phyloP scores from a whole-genome alignment of 2,888 invertebrate genomes.

The Synanthedon andrenaeformis region DNA sequence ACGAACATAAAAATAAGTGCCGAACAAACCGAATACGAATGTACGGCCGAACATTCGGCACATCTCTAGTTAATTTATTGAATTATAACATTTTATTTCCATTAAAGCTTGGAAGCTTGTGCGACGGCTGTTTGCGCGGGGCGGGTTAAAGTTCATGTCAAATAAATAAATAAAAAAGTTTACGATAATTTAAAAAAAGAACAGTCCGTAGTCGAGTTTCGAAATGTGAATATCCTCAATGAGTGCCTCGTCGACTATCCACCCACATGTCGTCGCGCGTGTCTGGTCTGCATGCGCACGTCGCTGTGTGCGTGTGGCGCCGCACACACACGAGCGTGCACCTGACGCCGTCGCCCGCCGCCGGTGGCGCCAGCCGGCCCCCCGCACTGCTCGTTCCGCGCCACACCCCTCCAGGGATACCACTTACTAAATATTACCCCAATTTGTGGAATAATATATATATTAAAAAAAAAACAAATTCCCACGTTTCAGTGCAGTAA shows the following conservation, averaged over 20 bases:
- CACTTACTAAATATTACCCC: constrained; percentile 13
- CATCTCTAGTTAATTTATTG: too few species aligned
- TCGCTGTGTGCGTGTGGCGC: constrained; percentile 12
- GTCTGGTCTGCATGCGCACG: constrained; percentile 8
- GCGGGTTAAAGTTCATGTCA: too few species aligned
- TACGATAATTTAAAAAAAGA: too few species aligned
- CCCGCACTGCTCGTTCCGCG: constrained; percentile 8
- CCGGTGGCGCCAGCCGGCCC: constrained; percentile 55
- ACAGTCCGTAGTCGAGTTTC: not conserved
- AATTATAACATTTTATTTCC: too few species aligned
- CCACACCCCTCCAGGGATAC: constrained; percentile 25
- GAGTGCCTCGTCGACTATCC: not conserved
- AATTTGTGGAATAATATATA: constrained; percentile 8
- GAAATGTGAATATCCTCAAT: not conserved
- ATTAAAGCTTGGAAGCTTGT: too few species aligned
- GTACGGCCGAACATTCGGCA: too few species aligned
- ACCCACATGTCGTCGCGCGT: not conserved
- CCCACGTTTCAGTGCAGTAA: not conserved
- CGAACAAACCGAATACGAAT: too few species aligned
- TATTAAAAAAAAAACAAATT: not conserved
- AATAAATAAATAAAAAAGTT: too few species aligned
- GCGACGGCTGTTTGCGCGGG: too few species aligned
- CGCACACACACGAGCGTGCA: constrained; percentile 61
- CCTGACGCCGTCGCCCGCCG: constrained; percentile 68
- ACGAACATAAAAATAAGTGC: too few species aligned